Conservation (phyloP, 2,888 invertebrate species). For the Acrocyrtus sp. region DNA sequence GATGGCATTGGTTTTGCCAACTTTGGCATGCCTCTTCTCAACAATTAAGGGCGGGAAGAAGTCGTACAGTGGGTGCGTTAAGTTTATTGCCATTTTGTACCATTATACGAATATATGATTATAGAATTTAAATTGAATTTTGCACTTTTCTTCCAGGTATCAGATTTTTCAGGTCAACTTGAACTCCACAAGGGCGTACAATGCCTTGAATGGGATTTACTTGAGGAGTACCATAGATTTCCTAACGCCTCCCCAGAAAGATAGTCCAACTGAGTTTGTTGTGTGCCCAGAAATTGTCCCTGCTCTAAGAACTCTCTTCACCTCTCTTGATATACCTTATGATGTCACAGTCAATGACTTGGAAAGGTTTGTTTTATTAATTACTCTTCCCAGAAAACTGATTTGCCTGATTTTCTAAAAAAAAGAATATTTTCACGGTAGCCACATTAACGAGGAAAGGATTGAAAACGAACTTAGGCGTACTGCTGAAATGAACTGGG, state of each 20-base stretch:
- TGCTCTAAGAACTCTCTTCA: conserved; percentile 48
- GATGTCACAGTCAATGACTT: conserved; percentile 48
- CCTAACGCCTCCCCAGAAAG: conserved; percentile 71
- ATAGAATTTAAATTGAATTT: not conserved
- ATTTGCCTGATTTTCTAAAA: too few relatives aligned
- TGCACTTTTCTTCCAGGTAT: conserved; percentile 42
- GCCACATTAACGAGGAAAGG: conserved; percentile 4
- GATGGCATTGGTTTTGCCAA: conserved; percentile 56
- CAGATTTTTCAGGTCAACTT: conserved; percentile 57
- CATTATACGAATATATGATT: not conserved
- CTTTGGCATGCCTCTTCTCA: conserved; percentile 59
- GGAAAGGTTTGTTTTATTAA: conserved; percentile 42
- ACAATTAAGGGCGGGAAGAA: conserved; percentile 41
- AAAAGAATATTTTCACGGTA: too few relatives aligned
- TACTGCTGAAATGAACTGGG: conserved; percentile 51
- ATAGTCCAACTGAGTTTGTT: conserved; percentile 75
- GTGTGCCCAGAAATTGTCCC: conserved; percentile 73
- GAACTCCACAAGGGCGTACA: conserved; percentile 32
- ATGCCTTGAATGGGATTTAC: conserved; percentile 47
- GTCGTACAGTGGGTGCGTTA: conserved; percentile 54
- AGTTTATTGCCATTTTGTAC: not conserved
- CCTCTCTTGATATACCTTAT: conserved; percentile 45
- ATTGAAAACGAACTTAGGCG: not conserved
- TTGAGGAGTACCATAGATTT: conserved; percentile 66
- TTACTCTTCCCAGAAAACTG: too few relatives aligned